A percentile compares a stretch with the other conserved stretches of the same genome.
These are phyloP conservation scores for Turnix velox DNA, from an alignment of 2,113 vertebrate genomes.

Conservation along the genomic window DNA sequence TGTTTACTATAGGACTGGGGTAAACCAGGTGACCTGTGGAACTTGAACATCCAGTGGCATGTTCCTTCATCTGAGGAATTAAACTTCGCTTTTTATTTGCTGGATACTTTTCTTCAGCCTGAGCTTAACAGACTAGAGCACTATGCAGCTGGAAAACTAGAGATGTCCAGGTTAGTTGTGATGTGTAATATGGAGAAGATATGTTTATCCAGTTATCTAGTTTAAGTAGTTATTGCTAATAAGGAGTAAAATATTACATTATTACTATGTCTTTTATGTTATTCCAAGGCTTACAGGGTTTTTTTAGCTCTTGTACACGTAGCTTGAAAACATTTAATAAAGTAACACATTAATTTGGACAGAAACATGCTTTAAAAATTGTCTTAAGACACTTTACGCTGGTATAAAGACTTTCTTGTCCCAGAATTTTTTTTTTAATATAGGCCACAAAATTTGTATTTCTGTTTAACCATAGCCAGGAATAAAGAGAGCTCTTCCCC, in stretches of 20 bases:
- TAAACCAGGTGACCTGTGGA: slow-evolving; percentile 93
- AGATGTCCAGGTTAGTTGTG: slow-evolving; percentile 86
- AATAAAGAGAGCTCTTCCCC: neutral
- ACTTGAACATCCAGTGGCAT: slow-evolving; percentile 93
- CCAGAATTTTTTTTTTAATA: neutral
- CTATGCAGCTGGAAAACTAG: slow-evolving; percentile 83
- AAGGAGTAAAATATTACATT: neutral
- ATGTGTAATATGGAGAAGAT: neutral
- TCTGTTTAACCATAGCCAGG: neutral
- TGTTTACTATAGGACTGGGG: slow-evolving; percentile 88
- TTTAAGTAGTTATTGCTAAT: neutral
- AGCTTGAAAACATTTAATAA: neutral
- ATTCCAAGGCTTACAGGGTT: neutral
- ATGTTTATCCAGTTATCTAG: neutral
- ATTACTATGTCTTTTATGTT: neutral
- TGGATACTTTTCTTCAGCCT: slow-evolving; percentile 92
- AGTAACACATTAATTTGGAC: neutral
- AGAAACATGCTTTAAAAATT: neutral
- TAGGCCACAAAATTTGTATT: neutral
- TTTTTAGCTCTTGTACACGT: neutral
- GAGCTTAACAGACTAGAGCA: slow-evolving; percentile 86
- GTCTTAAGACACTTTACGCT: neutral
- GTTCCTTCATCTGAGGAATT: slow-evolving; percentile 88
- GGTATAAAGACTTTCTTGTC: neutral
- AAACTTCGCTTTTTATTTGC: slow-evolving; percentile 84